Percentiles rank a stretch among this genome's conserved stretches.
These are phyloP conservation scores for Octodon degus DNA, from an alignment of 2,113 vertebrate species.

Conservation along the genomic window DNA sequence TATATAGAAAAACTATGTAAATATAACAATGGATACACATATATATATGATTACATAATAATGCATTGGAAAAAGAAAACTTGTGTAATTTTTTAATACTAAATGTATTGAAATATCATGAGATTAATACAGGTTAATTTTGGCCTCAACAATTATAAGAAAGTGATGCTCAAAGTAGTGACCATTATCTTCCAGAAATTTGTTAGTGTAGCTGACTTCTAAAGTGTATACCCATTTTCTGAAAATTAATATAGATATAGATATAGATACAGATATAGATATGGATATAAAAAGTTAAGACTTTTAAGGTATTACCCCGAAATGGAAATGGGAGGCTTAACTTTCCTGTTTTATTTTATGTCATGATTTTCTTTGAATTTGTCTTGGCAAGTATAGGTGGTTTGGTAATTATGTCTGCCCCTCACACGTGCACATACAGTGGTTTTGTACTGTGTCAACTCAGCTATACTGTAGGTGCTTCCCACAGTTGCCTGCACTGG, in stretches of 20 bases:
- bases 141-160: background rate
- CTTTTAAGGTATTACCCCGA: background rate
- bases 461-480: background rate
- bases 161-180: background rate
- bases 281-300: background rate
- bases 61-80: background rate
- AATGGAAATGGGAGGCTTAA: background rate
- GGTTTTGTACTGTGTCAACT: background rate
- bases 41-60: background rate
- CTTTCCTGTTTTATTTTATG: constrained; percentile 11
- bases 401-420: background rate
- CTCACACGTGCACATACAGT: background rate
- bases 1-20: background rate
- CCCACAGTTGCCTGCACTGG: background rate
- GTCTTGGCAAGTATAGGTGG: background rate
- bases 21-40: background rate
- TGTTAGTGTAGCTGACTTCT: background rate
- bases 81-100: background rate
- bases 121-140: background rate
- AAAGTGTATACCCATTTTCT: background rate
- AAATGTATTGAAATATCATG: background rate
- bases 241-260: background rate
- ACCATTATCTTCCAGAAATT: background rate
- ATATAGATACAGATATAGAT: background rate
- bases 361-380: constrained; percentile 17